These are phyloP conservation scores for Xiphorhynchus elegans DNA, from an alignment of 2,113 vertebrate genomes.

Conservation along the genomic window DNA sequence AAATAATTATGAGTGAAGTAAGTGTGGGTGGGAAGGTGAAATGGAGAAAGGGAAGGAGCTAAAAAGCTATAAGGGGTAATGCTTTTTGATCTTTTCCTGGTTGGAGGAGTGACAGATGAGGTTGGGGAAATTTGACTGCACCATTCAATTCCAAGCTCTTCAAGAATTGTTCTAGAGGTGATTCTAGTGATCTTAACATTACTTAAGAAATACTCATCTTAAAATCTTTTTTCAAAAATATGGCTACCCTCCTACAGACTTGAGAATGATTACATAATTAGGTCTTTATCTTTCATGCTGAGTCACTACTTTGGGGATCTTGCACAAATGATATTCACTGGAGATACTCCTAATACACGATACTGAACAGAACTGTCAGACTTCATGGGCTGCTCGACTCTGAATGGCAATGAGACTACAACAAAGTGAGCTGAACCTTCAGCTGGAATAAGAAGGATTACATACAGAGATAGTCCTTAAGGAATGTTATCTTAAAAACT, in stretches of 20 bases:
- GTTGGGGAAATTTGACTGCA: accelerated
- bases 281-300: background rate
- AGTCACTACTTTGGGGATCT: background rate
- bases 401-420: background rate
- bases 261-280: background rate
- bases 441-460: background rate
- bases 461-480: background rate
- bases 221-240: background rate
- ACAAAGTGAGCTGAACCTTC: background rate
- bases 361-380: background rate
- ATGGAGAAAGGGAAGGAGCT: background rate
- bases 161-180: background rate
- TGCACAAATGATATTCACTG: background rate
- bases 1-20: background rate
- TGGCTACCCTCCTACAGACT: accelerated
- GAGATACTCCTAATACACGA: background rate
- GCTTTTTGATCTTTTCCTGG: background rate
- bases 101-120: background rate
- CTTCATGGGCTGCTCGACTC: background rate
- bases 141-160: background rate
- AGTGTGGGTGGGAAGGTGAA: background rate
- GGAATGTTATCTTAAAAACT: background rate
- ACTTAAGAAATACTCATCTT: background rate
- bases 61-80: background rate
- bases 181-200: background rate